phyloP scores from a whole-genome alignment of 1,140 invertebrate genomes.

The Hylaeus anthracinus region DNA sequence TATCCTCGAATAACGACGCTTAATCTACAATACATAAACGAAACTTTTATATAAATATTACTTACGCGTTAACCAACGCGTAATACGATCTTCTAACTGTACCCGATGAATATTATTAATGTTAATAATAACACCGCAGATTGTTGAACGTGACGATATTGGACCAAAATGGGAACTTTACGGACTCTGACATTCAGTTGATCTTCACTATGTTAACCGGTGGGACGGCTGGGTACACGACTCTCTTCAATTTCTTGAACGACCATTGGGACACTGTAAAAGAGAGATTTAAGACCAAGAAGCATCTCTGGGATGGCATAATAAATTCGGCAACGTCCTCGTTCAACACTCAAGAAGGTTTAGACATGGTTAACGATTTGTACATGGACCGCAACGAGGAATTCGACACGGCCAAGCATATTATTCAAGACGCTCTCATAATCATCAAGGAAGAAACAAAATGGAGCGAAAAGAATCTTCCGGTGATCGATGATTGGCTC shows the following conservation, averaged over 20 bases:
- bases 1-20: too few species aligned
- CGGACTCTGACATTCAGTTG: conserved; percentile 86
- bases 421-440: conserved; percentile 85
- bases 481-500: conserved; percentile 86
- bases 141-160: conserved; percentile 86
- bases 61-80: too few species aligned
- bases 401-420: conserved; percentile 85
- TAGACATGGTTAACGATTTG: conserved; percentile 84
- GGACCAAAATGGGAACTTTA: conserved; percentile 85
- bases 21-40: too few species aligned
- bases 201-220: conserved; percentile 87
- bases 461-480: conserved; percentile 87
- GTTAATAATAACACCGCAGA: conserved; percentile 59
- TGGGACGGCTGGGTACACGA: conserved; percentile 85
- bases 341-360: conserved; percentile 87
- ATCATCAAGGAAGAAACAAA: conserved; percentile 86
- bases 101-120: background rate
- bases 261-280: conserved; percentile 86
- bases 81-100: background rate
- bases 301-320: conserved; percentile 87
- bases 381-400: conserved; percentile 83
- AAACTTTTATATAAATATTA: background rate
- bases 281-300: conserved; percentile 84
- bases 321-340: conserved; percentile 86
- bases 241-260: conserved; percentile 85